A percentile compares a stretch with the other conserved stretches of the same genome.
Conservation (phyloP, 2,113 vertebrate species). For the Melanerpes formicivorus region DNA sequence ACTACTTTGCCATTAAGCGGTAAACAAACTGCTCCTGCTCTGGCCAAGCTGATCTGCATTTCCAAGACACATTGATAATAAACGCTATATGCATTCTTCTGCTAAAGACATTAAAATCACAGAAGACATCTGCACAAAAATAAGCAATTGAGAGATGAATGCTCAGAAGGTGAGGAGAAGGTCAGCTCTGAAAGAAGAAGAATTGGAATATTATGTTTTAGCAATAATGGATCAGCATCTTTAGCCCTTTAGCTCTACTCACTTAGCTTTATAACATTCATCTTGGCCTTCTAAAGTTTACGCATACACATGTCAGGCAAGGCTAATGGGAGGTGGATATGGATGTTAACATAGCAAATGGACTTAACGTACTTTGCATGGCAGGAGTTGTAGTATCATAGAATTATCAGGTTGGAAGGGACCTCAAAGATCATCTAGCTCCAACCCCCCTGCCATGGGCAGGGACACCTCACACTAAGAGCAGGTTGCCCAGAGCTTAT, state of each 20-base stretch:
- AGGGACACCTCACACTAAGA: too few relatives aligned
- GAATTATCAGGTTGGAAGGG: too few relatives aligned
- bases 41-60: not conserved
- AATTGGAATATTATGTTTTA: not conserved
- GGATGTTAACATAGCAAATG: not conserved
- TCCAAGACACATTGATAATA: not conserved
- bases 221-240: not conserved
- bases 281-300: not conserved
- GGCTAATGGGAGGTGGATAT: not conserved
- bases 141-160: not conserved
- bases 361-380: not conserved
- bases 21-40: constrained; percentile 38
- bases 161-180: not conserved
- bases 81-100: not conserved
- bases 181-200: not conserved
- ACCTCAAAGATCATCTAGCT: too few relatives aligned
- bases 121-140: not conserved
- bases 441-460: too few relatives aligned
- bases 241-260: not conserved
- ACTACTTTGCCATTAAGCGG: constrained; percentile 9
- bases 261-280: not conserved
- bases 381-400: not conserved
- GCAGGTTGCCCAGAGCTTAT: not conserved
- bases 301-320: not conserved
- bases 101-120: not conserved